Evolutionary conservation across 2,888 invertebrate species (phyloP).

Genomic region (Drosophila leonis): DNA sequence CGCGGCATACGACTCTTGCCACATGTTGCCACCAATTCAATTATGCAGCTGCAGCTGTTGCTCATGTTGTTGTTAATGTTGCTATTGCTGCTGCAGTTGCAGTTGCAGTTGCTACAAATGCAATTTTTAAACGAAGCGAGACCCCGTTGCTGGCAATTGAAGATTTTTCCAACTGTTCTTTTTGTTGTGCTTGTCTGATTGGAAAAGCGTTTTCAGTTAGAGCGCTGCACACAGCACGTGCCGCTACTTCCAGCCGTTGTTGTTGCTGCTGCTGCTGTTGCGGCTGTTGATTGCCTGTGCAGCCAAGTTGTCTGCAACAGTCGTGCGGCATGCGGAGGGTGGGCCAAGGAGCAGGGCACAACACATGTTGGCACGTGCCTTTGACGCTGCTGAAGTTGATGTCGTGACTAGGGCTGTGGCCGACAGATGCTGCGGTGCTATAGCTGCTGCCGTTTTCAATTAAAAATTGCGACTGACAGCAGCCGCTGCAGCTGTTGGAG

Average conservation of each 20-base stretch:
- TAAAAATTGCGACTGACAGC: conserved; percentile 83
- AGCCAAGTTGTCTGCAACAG: conserved; percentile 74
- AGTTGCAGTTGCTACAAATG: conserved; percentile 37
- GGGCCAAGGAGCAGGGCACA: conserved; percentile 22
- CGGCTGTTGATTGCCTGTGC: conserved; percentile 54
- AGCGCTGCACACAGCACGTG: conserved; percentile 63
- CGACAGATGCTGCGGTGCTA: conserved; percentile 50
- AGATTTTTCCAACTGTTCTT: conserved; percentile 69
- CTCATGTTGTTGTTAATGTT: conserved; percentile 3
- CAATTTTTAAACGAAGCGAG: conserved; percentile 67
- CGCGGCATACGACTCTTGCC: conserved; percentile 34
- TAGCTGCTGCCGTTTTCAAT: conserved; percentile 78
- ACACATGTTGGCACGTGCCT: conserved; percentile 79
- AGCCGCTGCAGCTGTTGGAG: conserved; percentile 75
- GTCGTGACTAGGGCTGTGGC: conserved; percentile 48
- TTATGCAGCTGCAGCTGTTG: conserved; percentile 60
- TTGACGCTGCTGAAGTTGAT: conserved; percentile 45
- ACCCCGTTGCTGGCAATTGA: conserved; percentile 52
- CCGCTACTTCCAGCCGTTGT: conserved; percentile 32
- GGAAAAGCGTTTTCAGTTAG: conserved; percentile 68
- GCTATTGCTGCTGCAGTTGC: conserved; percentile 7
- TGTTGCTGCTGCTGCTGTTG: conserved; percentile 21
- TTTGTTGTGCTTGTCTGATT: conserved; percentile 56
- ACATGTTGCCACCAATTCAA: conserved; percentile 65
- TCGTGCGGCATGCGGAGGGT: conserved; percentile 8